phyloP scores from a whole-genome alignment of 2,113 vertebrate species.

The Piprites chloris region DNA sequence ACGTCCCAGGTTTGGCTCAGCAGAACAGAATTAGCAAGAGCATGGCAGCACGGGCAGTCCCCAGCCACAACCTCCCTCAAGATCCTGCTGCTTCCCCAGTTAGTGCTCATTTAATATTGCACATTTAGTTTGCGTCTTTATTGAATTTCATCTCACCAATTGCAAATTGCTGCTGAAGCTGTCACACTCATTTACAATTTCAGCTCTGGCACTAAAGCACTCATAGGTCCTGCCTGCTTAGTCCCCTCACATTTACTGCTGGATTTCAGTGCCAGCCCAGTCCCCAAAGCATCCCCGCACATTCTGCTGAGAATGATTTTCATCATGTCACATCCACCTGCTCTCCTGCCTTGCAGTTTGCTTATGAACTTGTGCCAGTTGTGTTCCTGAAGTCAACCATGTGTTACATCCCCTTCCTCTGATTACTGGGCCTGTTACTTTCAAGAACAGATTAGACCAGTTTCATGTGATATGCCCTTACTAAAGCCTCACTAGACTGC shows the following conservation, averaged over 20 bases:
- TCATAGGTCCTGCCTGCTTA: not conserved
- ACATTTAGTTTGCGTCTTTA: not conserved
- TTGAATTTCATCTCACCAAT: not conserved
- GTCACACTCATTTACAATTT: not conserved
- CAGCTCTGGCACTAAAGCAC: not conserved
- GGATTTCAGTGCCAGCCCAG: not conserved
- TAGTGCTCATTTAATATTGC: not conserved
- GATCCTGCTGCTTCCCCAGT: not conserved
- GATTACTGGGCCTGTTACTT: not conserved
- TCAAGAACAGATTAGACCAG: not conserved
- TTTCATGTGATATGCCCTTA: not conserved
- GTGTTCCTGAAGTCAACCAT: not conserved
- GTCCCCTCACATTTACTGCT: not conserved
- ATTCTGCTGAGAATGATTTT: not conserved
- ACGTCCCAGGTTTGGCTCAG: not conserved
- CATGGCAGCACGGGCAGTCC: fast-evolving
- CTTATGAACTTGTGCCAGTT: not conserved
- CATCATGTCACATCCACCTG: not conserved
- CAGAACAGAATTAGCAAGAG: not conserved
- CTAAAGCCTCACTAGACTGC: not conserved
- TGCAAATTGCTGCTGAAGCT: not conserved
- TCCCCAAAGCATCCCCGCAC: not conserved
- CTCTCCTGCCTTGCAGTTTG: not conserved
- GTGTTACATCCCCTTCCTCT: not conserved
- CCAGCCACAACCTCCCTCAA: not conserved